Evolutionary conservation across 2,113 vertebrate species (phyloP).

Genomic region (Heterotilapia buettikoferi): DNA sequence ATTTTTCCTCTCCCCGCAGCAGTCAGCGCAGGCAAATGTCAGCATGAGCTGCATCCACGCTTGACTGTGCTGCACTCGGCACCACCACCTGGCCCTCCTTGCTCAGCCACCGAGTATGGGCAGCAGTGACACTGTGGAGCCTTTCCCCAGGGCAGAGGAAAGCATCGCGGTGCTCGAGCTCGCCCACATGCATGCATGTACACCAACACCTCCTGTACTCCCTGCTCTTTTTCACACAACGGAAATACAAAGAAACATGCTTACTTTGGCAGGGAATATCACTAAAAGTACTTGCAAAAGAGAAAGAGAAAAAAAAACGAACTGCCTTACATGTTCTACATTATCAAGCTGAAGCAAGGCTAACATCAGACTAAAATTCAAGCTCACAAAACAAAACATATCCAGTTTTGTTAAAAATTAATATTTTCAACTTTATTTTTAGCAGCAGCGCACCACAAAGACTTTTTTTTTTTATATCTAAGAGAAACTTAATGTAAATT

Average conservation of each 20-base stretch:
- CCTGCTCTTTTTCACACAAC: constrained; percentile 52
- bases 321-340: background rate
- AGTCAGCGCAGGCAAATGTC: constrained; percentile 88
- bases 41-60: constrained; percentile 84
- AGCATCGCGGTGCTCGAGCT: constrained; percentile 60
- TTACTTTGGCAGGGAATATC: background rate
- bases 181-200: constrained; percentile 70
- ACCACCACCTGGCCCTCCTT: constrained; percentile 98
- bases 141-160: constrained; percentile 82
- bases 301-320: background rate
- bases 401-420: background rate
- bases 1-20: constrained; percentile 96
- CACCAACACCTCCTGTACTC: constrained; percentile 55
- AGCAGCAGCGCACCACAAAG: background rate
- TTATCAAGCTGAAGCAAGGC: background rate
- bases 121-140: constrained; percentile 85
- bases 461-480: background rate
- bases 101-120: constrained; percentile 94
- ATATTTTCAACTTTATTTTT: background rate
- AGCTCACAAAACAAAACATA: background rate
- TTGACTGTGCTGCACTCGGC: constrained; percentile 90
- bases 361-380: background rate
- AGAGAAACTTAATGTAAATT: background rate
- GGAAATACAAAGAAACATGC: constrained; percentile 45
- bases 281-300: background rate